These are phyloP conservation scores for Apamea monoglypha DNA, from an alignment of 2,888 invertebrate species.

Conservation along the genomic window DNA sequence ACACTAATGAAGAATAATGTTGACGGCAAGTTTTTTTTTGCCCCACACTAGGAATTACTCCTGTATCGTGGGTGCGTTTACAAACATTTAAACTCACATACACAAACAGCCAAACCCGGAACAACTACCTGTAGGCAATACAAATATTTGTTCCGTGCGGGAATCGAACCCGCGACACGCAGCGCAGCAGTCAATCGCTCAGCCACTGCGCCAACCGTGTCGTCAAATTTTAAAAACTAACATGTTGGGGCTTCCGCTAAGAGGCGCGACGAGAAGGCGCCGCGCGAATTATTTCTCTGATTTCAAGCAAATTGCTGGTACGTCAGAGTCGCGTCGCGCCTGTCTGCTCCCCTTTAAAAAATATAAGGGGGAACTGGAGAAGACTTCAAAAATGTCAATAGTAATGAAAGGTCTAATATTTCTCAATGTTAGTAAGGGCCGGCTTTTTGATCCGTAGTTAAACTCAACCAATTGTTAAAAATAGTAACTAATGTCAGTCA, in stretches of 20 bases:
- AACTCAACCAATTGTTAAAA: too few species aligned
- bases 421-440: neutral
- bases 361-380: neutral
- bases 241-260: neutral
- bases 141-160: too few species aligned
- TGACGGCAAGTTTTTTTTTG: neutral
- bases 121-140: too few species aligned
- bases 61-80: too few species aligned
- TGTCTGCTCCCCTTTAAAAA: neutral
- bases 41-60: too few species aligned
- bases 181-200: too few species aligned
- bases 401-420: neutral
- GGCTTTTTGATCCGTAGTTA: too few species aligned
- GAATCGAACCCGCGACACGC: too few species aligned
- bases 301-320: neutral
- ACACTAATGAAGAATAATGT: neutral
- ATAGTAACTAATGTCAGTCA: neutral
- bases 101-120: too few species aligned
- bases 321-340: neutral
- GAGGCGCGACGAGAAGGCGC: neutral
- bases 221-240: neutral
- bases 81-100: too few species aligned
- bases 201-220: too few species aligned
- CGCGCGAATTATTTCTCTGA: neutral
- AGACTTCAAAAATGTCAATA: neutral